Percentiles rank a stretch among this genome's conserved stretches.
Conservation (phyloP, 1,140 invertebrate genomes). For the Drosophila obscura region DNA sequence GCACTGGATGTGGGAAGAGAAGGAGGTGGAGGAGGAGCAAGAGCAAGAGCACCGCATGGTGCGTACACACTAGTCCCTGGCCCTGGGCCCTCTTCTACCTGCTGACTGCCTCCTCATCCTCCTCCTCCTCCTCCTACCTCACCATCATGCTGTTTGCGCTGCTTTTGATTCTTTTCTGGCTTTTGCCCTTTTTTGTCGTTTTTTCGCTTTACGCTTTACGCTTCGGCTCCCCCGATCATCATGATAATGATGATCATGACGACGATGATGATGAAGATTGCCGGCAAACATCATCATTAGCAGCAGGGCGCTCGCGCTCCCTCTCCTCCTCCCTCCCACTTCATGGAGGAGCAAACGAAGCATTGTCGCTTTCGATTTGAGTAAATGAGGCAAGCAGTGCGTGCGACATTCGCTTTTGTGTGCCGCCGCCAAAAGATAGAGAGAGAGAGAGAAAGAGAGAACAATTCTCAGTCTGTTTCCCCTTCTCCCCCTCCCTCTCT, state of each 20-base stretch:
- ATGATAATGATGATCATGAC: constrained; percentile 25
- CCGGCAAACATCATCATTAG: constrained; percentile 57
- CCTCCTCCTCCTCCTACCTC: not conserved
- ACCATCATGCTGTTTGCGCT: constrained; percentile 28
- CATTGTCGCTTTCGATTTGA: constrained; percentile 77
- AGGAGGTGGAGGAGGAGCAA: constrained; percentile 7
- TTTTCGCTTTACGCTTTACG: constrained; percentile 43
- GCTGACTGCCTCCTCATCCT: not conserved
- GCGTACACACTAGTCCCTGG: constrained; percentile 34
- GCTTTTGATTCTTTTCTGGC: constrained; percentile 47
- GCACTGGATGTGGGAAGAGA: not conserved
- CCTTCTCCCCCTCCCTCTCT: too few relatives aligned
- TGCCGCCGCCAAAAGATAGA: constrained; percentile 45
- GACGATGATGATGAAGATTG: constrained; percentile 22
- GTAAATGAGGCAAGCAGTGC: constrained; percentile 80
- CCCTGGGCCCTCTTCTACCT: constrained; percentile 10
- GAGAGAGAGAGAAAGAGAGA: constrained; percentile 1
- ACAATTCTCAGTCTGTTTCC: constrained; percentile 22
- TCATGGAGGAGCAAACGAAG: constrained; percentile 14
- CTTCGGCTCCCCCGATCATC: constrained; percentile 41
- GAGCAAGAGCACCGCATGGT: constrained; percentile 40
- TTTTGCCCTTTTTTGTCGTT: constrained; percentile 73
- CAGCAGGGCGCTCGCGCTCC: constrained; percentile 15
- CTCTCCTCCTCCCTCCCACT: constrained; percentile 13
- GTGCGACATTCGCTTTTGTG: constrained; percentile 80